Evolutionary conservation across 2,888 invertebrate species (phyloP).

Genomic region (Agriotes lineatus): DNA sequence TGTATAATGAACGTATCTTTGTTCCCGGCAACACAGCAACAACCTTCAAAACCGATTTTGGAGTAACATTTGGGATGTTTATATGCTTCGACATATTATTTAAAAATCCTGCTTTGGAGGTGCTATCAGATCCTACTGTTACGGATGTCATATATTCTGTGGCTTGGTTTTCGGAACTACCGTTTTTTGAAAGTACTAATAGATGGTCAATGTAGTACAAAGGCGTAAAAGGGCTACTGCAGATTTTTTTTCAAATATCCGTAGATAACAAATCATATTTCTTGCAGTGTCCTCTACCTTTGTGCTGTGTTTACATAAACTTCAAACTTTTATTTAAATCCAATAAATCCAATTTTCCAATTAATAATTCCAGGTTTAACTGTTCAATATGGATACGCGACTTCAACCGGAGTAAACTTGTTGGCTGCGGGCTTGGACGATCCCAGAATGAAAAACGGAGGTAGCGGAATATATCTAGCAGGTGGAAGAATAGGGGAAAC

Average conservation of each 20-base stretch:
- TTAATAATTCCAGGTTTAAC: conserved; percentile 51
- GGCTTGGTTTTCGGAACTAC: no score
- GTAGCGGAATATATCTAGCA: conserved; percentile 51
- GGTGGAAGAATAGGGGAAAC: conserved; percentile 44
- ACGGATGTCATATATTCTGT: conserved; percentile 77
- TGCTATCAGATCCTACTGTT: conserved; percentile 53
- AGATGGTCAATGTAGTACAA: no score
- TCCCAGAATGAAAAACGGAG: conserved; percentile 46
- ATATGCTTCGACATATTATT: conserved; percentile 88
- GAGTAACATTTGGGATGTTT: conserved; percentile 84
- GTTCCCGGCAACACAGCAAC: conserved; percentile 64
- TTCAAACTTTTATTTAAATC: no score
- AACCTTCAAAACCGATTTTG: conserved; percentile 80
- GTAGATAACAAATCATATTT: no score
- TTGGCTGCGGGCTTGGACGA: conserved; percentile 49
- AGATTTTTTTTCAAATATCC: no score
- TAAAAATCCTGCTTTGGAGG: conserved; percentile 74
- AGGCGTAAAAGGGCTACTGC: no score
- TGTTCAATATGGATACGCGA: conserved; percentile 52
- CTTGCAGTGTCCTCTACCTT: conserved; percentile 81
- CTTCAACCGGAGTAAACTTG: no score
- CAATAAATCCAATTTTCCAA: no score
- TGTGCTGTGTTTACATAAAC: no score
- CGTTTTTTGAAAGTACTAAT: no score
- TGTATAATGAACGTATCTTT: conserved; percentile 66